A percentile compares a stretch with the other conserved stretches of the same genome.
These are phyloP conservation scores for Tenebrosternarchus preto DNA, from an alignment of 2,113 vertebrate genomes.

Conservation along the genomic window DNA sequence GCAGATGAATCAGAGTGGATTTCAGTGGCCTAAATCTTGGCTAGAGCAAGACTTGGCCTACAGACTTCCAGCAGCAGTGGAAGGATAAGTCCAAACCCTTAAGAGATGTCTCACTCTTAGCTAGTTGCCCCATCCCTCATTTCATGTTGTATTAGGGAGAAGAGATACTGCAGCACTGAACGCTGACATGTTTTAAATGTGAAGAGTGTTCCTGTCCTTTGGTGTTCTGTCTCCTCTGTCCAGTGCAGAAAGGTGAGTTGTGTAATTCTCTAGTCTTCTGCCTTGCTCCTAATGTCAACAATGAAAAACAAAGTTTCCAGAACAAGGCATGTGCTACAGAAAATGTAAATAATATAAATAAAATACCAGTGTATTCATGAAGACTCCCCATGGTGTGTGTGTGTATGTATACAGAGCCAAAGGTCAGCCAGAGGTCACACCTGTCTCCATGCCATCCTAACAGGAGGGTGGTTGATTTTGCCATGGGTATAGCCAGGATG, in stretches of 20 bases:
- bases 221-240: not conserved
- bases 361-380: not conserved
- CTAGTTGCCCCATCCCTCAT: not conserved
- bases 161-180: not conserved
- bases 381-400: not conserved
- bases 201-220: not conserved
- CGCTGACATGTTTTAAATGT: not conserved
- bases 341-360: not conserved
- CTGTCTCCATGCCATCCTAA: too few species aligned
- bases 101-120: not conserved
- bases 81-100: not conserved
- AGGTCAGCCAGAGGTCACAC: too few species aligned
- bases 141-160: not conserved
- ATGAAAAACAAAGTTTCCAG: not conserved
- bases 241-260: not conserved
- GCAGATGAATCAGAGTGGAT: constrained; percentile 12
- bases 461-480: too few species aligned
- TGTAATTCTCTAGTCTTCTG: not conserved
- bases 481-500: too few species aligned
- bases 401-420: too few species aligned
- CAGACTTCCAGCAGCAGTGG: not conserved
- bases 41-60: not conserved
- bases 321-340: not conserved
- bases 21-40: not conserved
- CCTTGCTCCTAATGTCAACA: not conserved